Conservation (phyloP, 2,113 vertebrate genomes). For the Pao palembangensis region DNA sequence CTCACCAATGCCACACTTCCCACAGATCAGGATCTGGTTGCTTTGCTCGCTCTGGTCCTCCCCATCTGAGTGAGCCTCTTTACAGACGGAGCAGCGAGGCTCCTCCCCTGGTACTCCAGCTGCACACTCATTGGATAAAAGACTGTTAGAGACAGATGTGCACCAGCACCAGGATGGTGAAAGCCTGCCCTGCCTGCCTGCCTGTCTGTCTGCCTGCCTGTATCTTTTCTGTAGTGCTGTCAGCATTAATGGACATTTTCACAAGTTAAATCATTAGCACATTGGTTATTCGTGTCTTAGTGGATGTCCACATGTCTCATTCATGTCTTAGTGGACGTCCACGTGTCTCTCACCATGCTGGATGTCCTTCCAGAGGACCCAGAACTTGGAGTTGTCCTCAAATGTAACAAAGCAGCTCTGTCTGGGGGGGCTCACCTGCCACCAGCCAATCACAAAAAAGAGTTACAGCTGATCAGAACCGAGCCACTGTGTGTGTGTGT, state of each 20-base stretch:
- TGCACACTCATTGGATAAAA: conserved; percentile 51
- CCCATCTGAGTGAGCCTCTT: conserved; percentile 74
- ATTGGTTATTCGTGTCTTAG: too few relatives aligned
- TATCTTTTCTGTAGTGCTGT: too few relatives aligned
- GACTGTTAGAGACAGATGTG: background rate
- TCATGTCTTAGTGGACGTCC: background rate
- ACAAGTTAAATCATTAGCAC: too few relatives aligned
- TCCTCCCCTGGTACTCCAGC: conserved; percentile 93
- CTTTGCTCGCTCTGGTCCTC: conserved; percentile 67
- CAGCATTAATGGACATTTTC: too few relatives aligned
- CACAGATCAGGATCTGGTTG: conserved; percentile 88
- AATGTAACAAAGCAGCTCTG: conserved; percentile 95
- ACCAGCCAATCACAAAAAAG: conserved; percentile 24
- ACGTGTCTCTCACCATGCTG: conserved; percentile 77
- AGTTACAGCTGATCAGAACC: conserved; percentile 2
- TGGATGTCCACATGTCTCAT: background rate
- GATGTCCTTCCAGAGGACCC: conserved; percentile 84
- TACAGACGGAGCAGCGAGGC: conserved; percentile 87
- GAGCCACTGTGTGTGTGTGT: background rate
- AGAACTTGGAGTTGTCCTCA: conserved; percentile 96
- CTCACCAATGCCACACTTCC: conserved; percentile 95
- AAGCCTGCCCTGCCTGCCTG: background rate
- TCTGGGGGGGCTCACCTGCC: conserved; percentile 86
- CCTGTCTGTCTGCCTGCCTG: too few relatives aligned
- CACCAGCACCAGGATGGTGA: background rate